Base-by-base conservation (phyloP, 2,797 vertebrate species). In the Meriones psammophilus region DNA sequence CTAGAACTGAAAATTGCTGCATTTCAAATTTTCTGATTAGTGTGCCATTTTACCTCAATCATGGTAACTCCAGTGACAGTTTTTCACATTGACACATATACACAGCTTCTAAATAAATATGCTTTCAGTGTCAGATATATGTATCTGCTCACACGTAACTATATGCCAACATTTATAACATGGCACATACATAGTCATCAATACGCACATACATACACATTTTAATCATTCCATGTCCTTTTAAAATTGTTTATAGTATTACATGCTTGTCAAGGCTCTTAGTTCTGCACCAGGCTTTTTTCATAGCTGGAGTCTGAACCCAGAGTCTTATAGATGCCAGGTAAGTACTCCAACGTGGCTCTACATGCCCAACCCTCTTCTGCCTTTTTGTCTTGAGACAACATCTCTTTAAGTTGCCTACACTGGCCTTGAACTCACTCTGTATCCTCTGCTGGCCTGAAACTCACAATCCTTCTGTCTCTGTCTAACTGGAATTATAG, bases 21-120 rank as follows among this genome's bases (percentile, higher is more conserved):
- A 10, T 86, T 88, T 69, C 90, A 78, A 15, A n/a, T 33, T 92
- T 80, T 93, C 79, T 92, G 56, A n/a, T 20, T 9, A 46, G 22
- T n/a, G 0, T 28, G 18, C 12, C n/a, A 68, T 84, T 33, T 64
- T 77, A 84, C 26, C 5, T 79, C 54, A 92, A 39, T 85, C 17
- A 17, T 15, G 56, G 9, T 33, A 30, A 56, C 56, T 28, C 54
- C 26, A 2, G 79, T 28, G 36, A 62, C 39, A 88, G 26, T 81
- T 64, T 78, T 64, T 30, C 68, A 73, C 14, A 58, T 33, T 36
- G 9, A 81, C 46, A 81, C 18, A 87, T 2, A 64, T 2, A 50
- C 2, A 30, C 3, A 71, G 12, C 64, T 74, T 94, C 39, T 39
- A 81, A 86, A 58, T 68, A 86, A 46, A 68, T 73, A 73, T 62